Percentiles rank a stretch among this genome's conserved stretches.
Evolutionary conservation across 2,888 invertebrate species (phyloP).

Genomic region (Campopleginae sp.): DNA sequence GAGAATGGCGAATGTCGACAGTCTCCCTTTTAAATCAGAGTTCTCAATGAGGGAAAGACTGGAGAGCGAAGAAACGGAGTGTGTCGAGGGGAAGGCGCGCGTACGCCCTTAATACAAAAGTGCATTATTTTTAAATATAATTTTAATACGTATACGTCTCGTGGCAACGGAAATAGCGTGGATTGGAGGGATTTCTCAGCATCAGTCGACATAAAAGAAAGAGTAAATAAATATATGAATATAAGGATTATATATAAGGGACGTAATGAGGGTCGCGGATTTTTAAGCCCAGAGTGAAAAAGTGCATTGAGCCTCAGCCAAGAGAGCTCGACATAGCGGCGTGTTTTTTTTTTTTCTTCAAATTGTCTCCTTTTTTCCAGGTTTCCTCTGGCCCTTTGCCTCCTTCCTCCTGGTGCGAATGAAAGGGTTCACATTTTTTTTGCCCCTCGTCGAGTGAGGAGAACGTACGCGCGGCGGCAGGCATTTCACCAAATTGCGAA

Average conservation of each 20-base stretch:
- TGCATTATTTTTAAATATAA: neutral
- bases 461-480: constrained; percentile 17
- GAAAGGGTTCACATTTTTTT: constrained; percentile 25
- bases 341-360: constrained; percentile 17
- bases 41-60: constrained; percentile 4
- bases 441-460: neutral
- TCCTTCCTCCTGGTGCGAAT: constrained; percentile 18
- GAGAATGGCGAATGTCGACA: constrained; percentile 25
- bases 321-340: neutral
- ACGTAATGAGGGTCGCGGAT: constrained; percentile 61
- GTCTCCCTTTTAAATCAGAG: constrained; percentile 57
- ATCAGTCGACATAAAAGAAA: constrained; percentile 40
- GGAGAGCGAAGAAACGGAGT: constrained; percentile 13
- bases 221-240: constrained; percentile 18
- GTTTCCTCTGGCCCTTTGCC: constrained; percentile 8
- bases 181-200: constrained; percentile 10
- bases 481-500: constrained; percentile 63
- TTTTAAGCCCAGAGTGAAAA: constrained; percentile 1
- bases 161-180: constrained; percentile 5
- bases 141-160: constrained; percentile 4
- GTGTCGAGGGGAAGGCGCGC: neutral
- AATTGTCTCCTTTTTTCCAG: constrained; percentile 13
- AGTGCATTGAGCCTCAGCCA: constrained; percentile 24
- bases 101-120: neutral
- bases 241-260: constrained; percentile 3